Percentiles rank a stretch among this genome's conserved stretches.
Conservation (phyloP, 2,888 invertebrate genomes). For the Ganaspis brasiliensis region DNA sequence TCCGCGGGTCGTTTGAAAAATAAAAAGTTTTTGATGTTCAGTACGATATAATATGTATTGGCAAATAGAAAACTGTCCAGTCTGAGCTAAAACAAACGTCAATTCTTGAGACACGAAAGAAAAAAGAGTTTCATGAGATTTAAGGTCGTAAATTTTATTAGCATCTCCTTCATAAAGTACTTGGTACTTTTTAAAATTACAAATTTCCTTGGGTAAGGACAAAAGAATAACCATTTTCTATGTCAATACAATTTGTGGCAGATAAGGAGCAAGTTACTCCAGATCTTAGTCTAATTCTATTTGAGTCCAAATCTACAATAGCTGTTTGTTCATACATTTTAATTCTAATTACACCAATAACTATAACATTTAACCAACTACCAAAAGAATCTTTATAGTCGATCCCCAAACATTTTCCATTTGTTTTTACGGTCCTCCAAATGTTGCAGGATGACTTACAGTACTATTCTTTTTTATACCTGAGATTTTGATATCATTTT, state of each 20-base stretch:
- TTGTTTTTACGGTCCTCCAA: no score
- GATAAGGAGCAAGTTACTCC: slow-evolving; percentile 22
- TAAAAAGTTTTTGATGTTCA: slow-evolving; percentile 54
- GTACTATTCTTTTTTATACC: no score
- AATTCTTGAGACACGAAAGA: slow-evolving; percentile 45
- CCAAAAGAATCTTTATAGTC: background rate
- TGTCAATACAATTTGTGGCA: background rate
- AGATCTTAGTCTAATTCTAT: slow-evolving; percentile 21
- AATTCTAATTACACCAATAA: no score
- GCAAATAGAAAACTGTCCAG: slow-evolving; percentile 17
- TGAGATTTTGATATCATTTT: no score
- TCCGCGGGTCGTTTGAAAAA: slow-evolving; percentile 29
- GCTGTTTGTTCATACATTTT: no score
- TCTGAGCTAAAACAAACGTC: slow-evolving; percentile 56
- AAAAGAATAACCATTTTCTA: background rate
- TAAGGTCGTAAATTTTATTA: slow-evolving; percentile 36
- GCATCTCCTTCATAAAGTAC: slow-evolving; percentile 58
- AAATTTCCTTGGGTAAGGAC: slow-evolving; percentile 7
- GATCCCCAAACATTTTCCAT: background rate
- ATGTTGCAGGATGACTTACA: no score
- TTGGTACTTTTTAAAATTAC: slow-evolving; percentile 54
- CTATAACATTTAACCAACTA: background rate
- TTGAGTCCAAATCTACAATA: background rate
- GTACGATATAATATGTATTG: slow-evolving; percentile 45
- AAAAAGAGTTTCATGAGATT: slow-evolving; percentile 39